Percentiles rank a stretch among this genome's conserved stretches.
Evolutionary conservation across 1,140 invertebrate species (phyloP).

Genomic region (Caerostris extrusa): DNA sequence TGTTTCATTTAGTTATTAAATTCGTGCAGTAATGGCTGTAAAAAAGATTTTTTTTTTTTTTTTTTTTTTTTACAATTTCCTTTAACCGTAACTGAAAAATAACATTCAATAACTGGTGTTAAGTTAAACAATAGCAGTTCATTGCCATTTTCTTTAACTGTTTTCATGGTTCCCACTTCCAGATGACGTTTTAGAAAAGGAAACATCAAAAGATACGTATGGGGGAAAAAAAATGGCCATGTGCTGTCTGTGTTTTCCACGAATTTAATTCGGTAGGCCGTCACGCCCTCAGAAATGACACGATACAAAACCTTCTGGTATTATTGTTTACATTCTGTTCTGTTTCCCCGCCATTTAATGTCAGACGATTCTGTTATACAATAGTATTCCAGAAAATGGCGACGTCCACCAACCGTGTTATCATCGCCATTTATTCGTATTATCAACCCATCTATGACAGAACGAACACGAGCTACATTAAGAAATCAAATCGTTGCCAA

Average conservation of each 20-base stretch:
- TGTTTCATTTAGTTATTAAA: background rate
- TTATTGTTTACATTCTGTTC: constrained; percentile 50
- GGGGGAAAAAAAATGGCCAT: background rate
- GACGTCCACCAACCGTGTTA: background rate
- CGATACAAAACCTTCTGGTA: background rate
- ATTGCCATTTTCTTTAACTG: background rate
- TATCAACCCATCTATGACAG: constrained; percentile 45
- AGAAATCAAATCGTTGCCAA: constrained; percentile 66
- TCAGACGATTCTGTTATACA: constrained; percentile 1
- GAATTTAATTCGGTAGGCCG: constrained; percentile 44
- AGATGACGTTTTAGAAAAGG: background rate
- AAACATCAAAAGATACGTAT: background rate
- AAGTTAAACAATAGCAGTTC: background rate
- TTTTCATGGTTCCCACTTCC: constrained; percentile 4
- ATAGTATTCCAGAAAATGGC: background rate
- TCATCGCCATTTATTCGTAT: background rate
- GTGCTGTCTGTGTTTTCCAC: constrained; percentile 7
- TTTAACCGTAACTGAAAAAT: background rate
- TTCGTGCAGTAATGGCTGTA: background rate
- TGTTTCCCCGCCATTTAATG: constrained; percentile 17
- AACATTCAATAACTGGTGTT: background rate
- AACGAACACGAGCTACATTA: constrained; percentile 47
- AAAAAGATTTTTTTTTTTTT: background rate
- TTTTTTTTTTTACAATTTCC: background rate
- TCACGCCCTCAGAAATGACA: constrained; percentile 32